Evolutionary conservation across 2,113 vertebrate species (phyloP), one percentile per base, ranked within the genome.

Genomic region (Macaca mulatta): DNA sequence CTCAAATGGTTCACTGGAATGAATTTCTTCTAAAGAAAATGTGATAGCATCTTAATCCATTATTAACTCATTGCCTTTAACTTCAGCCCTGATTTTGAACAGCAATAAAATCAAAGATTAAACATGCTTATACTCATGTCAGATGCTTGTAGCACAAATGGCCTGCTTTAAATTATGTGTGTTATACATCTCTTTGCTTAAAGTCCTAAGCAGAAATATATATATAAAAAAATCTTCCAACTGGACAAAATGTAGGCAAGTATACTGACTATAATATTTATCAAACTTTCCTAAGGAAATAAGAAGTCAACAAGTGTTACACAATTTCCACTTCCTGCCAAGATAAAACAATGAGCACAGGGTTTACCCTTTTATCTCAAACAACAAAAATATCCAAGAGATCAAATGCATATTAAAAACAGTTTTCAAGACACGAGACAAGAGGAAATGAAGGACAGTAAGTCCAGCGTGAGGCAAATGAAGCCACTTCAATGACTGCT

Each of bases 11-110:
- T 95, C 78, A 52, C 82, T 86, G 75, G 50, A 96, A 93, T 94
- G 50, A 12, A 85, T 92, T 96, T 94, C 59, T 90, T 96, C 72
- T 77, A 40, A 89, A 96, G 69, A 92, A 92, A 97, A 48, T 61
- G n/a, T 84, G 70, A 82, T 84, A 50, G 72, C 40, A 94, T 87
- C 40, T 90, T 75, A 94, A 93, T 93, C 64, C 57, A 81, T 94
- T 84, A 75, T 93, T 92, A 84, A 85, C 27, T 95, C 55, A 64
- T 72, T 85, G 77, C 32, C 57, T 83, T 95, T 77, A 82, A 75
- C n/a, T 77, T 95, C 30, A 95, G 57, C 25, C 69, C 89, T 61
- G 43, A 83, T 82, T 89, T 59, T 94, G 38, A 81, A 70, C 43
- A 96, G 74, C 43, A 85, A 43, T 20, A 69, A 91, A 74, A 52